A percentile compares a stretch with the other conserved stretches of the same genome.
Evolutionary conservation across 1,140 invertebrate species (phyloP).

Genomic region (Bradysia coprophila): DNA sequence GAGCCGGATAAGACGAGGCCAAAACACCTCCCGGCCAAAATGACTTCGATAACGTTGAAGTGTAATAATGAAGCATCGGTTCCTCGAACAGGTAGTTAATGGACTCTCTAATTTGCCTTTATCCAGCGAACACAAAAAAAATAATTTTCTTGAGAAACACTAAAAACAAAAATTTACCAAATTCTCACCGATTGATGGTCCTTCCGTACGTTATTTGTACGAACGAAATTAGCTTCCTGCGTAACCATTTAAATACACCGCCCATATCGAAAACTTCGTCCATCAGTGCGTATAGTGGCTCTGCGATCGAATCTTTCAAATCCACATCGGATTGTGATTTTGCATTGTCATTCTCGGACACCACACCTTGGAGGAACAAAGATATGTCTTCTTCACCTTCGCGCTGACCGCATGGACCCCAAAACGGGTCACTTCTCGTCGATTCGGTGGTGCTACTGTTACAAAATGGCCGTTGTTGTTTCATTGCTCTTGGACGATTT

Average conservation of each 20-base stretch:
- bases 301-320: constrained; percentile 65
- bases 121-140: no score
- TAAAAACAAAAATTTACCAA: no score
- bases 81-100: constrained; percentile 76
- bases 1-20: constrained; percentile 27
- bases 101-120: constrained; percentile 70
- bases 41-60: constrained; percentile 60
- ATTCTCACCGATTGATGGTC: constrained; percentile 66
- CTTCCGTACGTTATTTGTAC: constrained; percentile 82
- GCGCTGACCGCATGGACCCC: constrained; percentile 13
- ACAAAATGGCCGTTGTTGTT: no score
- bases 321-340: constrained; percentile 33
- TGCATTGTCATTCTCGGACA: constrained; percentile 23
- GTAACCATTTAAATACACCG: constrained; percentile 70
- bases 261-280: constrained; percentile 79
- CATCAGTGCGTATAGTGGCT: constrained; percentile 67
- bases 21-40: constrained; percentile 74
- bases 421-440: constrained; percentile 15
- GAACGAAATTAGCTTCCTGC: constrained; percentile 74
- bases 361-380: constrained; percentile 40
- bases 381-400: constrained; percentile 57
- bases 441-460: constrained; percentile 10
- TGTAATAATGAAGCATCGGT: constrained; percentile 77
- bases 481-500: no score
- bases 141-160: constrained; percentile 2